Conservation (phyloP, 2,113 vertebrate species). For the Lophius piscatorius region DNA sequence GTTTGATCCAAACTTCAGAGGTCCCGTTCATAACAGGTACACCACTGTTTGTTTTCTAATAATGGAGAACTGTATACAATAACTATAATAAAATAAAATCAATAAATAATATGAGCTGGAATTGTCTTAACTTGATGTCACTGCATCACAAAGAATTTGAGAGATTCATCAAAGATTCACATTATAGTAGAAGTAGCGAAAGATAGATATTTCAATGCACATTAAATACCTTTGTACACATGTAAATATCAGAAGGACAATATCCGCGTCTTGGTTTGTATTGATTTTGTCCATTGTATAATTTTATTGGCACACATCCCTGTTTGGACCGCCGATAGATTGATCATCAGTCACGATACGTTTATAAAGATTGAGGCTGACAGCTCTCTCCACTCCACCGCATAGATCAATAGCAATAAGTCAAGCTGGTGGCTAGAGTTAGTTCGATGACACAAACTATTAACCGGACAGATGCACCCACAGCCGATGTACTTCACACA, state of each 20-base stretch:
- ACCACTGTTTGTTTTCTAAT: neutral
- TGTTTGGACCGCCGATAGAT: constrained; percentile 37
- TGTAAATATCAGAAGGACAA: neutral
- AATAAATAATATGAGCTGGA: too few relatives aligned
- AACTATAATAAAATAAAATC: too few relatives aligned
- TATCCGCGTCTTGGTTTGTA: constrained; percentile 9
- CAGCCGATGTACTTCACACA: constrained; percentile 37
- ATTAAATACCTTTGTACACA: too few relatives aligned
- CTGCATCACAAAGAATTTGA: too few relatives aligned
- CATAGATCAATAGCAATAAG: constrained; percentile 68
- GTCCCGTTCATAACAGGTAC: constrained; percentile 91
- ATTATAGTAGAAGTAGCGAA: too few relatives aligned
- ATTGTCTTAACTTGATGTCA: too few relatives aligned
- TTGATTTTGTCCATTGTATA: constrained; percentile 40
- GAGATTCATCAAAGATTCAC: too few relatives aligned
- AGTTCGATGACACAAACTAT: constrained; percentile 61
- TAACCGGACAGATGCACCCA: constrained; percentile 30
- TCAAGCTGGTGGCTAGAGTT: constrained; percentile 61
- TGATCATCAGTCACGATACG: constrained; percentile 60
- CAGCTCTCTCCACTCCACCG: constrained; percentile 40
- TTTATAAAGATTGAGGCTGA: constrained; percentile 60
- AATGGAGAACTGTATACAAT: too few relatives aligned
- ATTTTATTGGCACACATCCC: constrained; percentile 24
- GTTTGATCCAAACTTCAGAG: constrained; percentile 92
- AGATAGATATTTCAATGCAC: too few relatives aligned